Evolutionary conservation across 1,140 invertebrate genomes (phyloP).

Genomic region (Oryzaephilus surinamensis): DNA sequence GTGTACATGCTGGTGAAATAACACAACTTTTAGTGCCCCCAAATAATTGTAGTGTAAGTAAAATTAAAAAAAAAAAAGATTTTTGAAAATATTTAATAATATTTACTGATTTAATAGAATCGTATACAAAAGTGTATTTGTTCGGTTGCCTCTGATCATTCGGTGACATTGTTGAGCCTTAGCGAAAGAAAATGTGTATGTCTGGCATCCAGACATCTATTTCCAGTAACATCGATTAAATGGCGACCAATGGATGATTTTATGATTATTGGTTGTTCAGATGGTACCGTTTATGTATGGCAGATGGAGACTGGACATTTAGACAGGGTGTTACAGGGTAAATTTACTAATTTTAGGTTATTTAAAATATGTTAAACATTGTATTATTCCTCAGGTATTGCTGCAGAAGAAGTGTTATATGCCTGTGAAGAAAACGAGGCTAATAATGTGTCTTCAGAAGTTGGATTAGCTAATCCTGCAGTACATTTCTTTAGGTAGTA

Average conservation of each 20-base stretch:
- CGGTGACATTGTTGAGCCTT: constrained; percentile 86
- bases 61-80: too few relatives aligned
- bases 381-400: constrained; percentile 54
- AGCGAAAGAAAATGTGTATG: constrained; percentile 92
- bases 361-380: background rate
- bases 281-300: constrained; percentile 98
- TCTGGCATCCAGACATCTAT: constrained; percentile 89
- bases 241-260: constrained; percentile 98
- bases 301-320: constrained; percentile 99
- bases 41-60: constrained; percentile 76
- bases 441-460: constrained; percentile 48
- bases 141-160: constrained; percentile 95
- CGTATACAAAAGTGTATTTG: constrained; percentile 91
- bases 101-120: background rate
- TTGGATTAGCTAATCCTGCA: constrained; percentile 81
- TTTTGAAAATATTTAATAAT: background rate
- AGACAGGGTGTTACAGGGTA: constrained; percentile 86
- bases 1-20: constrained; percentile 89
- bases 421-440: constrained; percentile 86
- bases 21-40: constrained; percentile 87
- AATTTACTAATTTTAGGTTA: constrained; percentile 13
- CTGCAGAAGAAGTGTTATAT: constrained; percentile 90
- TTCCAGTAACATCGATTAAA: constrained; percentile 91
- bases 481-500: constrained; percentile 78
- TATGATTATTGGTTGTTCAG: constrained; percentile 94